Evolutionary conservation across 1,140 invertebrate genomes (phyloP).

Genomic region (Conopomorpha cramerella): DNA sequence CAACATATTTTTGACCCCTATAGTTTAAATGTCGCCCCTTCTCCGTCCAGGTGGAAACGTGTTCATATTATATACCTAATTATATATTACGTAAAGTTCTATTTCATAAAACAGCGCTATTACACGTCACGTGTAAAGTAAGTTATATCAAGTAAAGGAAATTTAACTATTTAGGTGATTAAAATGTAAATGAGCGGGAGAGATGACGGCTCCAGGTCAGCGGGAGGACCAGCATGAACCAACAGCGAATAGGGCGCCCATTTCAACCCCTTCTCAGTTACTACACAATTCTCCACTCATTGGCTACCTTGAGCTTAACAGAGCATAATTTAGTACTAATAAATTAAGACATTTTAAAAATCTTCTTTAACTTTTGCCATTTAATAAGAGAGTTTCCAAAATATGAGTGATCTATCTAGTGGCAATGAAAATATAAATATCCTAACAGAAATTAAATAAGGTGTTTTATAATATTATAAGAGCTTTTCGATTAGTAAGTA

Average conservation of each 20-base stretch:
- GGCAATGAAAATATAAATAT: conserved; percentile 28
- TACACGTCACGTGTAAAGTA: background rate
- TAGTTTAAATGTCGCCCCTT: conserved; percentile 35
- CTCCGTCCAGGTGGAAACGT: conserved; percentile 51
- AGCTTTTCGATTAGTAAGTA: conserved; percentile 53
- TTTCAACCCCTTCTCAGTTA: conserved; percentile 1
- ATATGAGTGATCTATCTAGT: conserved; percentile 19
- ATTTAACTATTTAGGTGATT: too few species aligned
- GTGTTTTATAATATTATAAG: conserved; percentile 50
- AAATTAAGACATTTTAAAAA: conserved; percentile 15
- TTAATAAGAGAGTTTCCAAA: conserved; percentile 13
- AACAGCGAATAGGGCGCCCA: too few species aligned
- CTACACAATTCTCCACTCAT: conserved; percentile 9
- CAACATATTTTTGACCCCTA: conserved; percentile 9
- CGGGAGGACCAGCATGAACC: too few species aligned
- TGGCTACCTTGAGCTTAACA: conserved; percentile 24
- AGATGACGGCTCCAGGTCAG: too few species aligned
- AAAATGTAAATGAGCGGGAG: too few species aligned
- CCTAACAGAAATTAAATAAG: conserved; percentile 34
- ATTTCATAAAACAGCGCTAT: conserved; percentile 1
- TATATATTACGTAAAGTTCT: conserved; percentile 11
- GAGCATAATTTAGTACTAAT: conserved; percentile 25
- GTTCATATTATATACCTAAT: conserved; percentile 45
- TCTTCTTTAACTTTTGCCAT: conserved; percentile 21
- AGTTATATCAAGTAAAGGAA: conserved; percentile 3